Conservation (phyloP, 2,888 invertebrate genomes). For the Heteromyza rotundicornis region DNA sequence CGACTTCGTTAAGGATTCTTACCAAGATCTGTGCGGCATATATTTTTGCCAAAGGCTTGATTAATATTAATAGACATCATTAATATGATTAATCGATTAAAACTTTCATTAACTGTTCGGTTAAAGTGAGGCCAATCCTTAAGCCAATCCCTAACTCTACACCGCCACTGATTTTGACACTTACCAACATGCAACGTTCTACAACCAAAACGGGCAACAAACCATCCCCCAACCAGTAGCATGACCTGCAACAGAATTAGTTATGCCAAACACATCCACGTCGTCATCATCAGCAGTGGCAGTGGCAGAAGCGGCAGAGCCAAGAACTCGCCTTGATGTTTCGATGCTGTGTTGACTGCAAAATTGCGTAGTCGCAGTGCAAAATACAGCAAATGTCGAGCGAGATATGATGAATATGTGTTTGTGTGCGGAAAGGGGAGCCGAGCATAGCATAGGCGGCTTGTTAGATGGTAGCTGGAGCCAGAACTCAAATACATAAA, state of each 20-base stretch:
- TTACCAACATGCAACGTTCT: constrained; percentile 7
- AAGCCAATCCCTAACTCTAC: too few relatives aligned
- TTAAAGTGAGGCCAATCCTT: too few relatives aligned
- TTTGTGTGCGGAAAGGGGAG: neutral
- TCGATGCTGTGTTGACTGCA: neutral
- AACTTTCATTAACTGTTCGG: too few relatives aligned
- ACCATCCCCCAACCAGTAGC: neutral
- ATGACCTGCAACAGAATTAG: constrained; percentile 19
- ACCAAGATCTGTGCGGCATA: too few relatives aligned
- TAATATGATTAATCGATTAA: too few relatives aligned
- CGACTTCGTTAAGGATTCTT: too few relatives aligned
- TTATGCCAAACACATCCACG: constrained; percentile 26
- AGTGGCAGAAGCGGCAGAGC: neutral
- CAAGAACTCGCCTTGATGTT: too few relatives aligned
- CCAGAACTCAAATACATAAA: constrained; percentile 1
- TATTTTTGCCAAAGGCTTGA: too few relatives aligned
- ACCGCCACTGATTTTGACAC: neutral
- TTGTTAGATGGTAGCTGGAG: too few relatives aligned
- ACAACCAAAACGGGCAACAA: neutral
- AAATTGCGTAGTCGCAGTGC: neutral
- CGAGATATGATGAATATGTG: constrained; percentile 2
- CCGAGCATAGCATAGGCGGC: neutral
- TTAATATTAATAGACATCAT: too few relatives aligned
- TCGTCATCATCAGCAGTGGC: constrained; percentile 22
- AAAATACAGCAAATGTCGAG: neutral